These are phyloP conservation scores for Schizopygopsis pylzovi DNA, from an alignment of 2,797 vertebrate species.

Conservation along the genomic window DNA sequence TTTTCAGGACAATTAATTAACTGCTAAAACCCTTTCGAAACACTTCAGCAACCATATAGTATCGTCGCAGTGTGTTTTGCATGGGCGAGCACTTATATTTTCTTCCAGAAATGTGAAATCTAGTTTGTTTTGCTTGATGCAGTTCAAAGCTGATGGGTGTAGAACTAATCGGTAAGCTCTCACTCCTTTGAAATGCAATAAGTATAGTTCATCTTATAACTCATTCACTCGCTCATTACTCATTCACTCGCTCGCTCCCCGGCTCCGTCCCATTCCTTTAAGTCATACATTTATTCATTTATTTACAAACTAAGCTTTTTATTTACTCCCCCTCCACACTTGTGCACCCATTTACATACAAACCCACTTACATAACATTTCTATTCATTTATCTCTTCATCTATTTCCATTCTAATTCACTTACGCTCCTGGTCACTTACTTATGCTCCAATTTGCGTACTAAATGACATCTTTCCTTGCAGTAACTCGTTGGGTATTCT, in stretches of 20 bases:
- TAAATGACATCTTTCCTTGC: conserved; percentile 65
- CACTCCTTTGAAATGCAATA: conserved; percentile 42
- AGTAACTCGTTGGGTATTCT: conserved; percentile 42
- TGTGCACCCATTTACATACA: conserved; percentile 79
- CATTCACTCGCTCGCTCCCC: conserved; percentile 57
- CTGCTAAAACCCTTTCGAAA: not conserved
- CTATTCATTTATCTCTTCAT: conserved; percentile 76
- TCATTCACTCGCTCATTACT: conserved; percentile 74
- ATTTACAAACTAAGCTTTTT: conserved; percentile 85
- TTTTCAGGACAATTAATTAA: conserved; percentile 5
- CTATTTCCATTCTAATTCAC: conserved; percentile 81
- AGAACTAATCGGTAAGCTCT: conserved; percentile 39
- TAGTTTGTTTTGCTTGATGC: conserved; percentile 15
- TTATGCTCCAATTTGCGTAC: conserved; percentile 73
- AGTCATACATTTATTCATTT: conserved; percentile 74
- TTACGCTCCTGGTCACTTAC: conserved; percentile 75
- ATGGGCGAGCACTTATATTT: not conserved
- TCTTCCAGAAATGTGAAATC: conserved; percentile 8
- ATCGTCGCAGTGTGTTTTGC: not conserved
- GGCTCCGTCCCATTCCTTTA: conserved; percentile 42
- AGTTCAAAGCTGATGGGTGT: conserved; percentile 33
- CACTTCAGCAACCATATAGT: not conserved
- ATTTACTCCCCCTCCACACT: conserved; percentile 71
- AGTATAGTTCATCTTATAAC: conserved; percentile 45
- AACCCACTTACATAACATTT: conserved; percentile 67